These are phyloP conservation scores for Cheilosia grossa DNA, from an alignment of 2,888 invertebrate genomes.

Conservation along the genomic window DNA sequence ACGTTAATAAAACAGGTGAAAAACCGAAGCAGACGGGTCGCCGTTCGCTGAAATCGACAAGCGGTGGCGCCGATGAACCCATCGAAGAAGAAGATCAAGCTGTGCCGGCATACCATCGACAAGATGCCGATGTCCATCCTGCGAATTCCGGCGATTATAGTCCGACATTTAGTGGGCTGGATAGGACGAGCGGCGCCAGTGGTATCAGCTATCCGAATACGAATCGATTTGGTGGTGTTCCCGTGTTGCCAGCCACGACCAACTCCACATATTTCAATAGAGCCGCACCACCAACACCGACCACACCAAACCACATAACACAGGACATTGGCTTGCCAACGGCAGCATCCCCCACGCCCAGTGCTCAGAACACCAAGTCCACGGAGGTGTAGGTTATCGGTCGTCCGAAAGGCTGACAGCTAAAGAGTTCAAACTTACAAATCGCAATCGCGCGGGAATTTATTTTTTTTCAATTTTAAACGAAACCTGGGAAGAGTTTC, in stretches of 20 bases:
- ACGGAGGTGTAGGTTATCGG: constrained; percentile 81
- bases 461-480: background rate
- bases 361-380: constrained; percentile 80
- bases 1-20: constrained; percentile 84
- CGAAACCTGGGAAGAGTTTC: background rate
- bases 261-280: constrained; percentile 80
- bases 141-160: constrained; percentile 79
- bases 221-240: constrained; percentile 82
- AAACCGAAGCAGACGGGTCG: constrained; percentile 86
- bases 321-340: constrained; percentile 82
- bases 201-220: constrained; percentile 80
- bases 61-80: constrained; percentile 81
- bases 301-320: constrained; percentile 77
- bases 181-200: constrained; percentile 81
- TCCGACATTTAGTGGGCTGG: constrained; percentile 82
- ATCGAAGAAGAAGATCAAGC: constrained; percentile 76
- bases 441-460: background rate
- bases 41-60: constrained; percentile 84
- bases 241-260: constrained; percentile 79
- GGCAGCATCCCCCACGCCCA: constrained; percentile 82
- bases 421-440: constrained; percentile 53
- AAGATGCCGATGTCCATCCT: constrained; percentile 53
- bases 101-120: constrained; percentile 54
- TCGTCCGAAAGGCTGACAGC: constrained; percentile 10
- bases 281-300: constrained; percentile 76